Conservation (phyloP, 2,113 vertebrate genomes). For the Passer montanus region DNA sequence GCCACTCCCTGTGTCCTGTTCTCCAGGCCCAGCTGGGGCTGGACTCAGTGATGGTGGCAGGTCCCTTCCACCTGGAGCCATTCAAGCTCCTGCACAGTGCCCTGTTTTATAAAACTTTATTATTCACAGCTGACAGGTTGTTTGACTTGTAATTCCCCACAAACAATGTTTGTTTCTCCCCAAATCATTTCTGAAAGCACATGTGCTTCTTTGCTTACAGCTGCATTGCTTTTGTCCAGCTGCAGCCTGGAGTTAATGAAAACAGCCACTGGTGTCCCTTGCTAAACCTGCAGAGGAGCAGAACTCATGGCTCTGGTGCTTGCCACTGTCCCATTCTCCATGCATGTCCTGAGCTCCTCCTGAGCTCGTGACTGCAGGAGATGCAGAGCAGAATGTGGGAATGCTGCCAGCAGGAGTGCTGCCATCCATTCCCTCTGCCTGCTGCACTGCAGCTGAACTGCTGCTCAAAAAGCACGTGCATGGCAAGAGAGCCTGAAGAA, state of each 20-base stretch:
- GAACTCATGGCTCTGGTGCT: rapidly evolving
- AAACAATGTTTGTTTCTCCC: not conserved
- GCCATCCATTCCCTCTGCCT: not conserved
- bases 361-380: not conserved
- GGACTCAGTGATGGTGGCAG: not conserved
- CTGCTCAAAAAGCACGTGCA: not conserved
- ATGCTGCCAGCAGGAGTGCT: not conserved
- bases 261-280: not conserved
- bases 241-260: not conserved
- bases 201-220: not conserved
- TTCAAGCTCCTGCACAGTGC: not conserved
- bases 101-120: not conserved
- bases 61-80: not conserved
- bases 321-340: rapidly evolving
- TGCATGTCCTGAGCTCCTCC: not conserved
- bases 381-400: not conserved
- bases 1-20: not conserved
- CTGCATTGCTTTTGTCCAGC: not conserved
- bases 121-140: not conserved
- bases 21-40: not conserved
- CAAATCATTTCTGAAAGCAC: not conserved
- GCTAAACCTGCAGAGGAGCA: not conserved
- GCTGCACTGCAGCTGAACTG: not conserved
- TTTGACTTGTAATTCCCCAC: not conserved
- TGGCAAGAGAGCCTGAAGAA: not conserved